Conservation (phyloP, 1,140 invertebrate species). For the Dreissena rostriformis region DNA sequence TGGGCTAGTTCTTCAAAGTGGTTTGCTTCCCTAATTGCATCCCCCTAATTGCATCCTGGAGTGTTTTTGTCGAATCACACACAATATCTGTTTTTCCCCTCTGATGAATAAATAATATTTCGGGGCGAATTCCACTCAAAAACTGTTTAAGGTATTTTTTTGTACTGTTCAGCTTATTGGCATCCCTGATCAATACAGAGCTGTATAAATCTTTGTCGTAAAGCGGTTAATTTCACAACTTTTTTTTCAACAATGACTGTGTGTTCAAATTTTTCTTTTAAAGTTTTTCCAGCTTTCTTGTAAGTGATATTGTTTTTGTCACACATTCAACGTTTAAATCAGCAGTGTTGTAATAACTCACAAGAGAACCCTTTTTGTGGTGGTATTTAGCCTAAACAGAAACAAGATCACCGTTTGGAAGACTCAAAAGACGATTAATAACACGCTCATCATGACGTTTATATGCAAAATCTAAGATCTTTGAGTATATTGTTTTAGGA, state of each 20-base stretch:
- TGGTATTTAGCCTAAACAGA: constrained; percentile 24
- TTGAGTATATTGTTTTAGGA: not conserved
- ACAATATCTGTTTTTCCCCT: constrained; percentile 9
- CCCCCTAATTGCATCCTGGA: constrained; percentile 8
- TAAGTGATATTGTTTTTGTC: not conserved
- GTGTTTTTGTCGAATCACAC: not conserved
- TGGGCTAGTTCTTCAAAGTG: not conserved
- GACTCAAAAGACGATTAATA: not conserved
- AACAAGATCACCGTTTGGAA: constrained; percentile 22
- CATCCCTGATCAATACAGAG: not conserved
- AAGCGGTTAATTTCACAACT: not conserved
- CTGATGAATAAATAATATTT: constrained; percentile 7
- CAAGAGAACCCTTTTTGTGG: constrained; percentile 17
- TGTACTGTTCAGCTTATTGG: not conserved
- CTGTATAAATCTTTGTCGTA: constrained; percentile 10
- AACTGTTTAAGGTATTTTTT: constrained; percentile 16
- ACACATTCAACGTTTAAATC: not conserved
- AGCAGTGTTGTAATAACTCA: not conserved
- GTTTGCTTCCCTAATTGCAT: not conserved
- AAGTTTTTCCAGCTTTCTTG: not conserved
- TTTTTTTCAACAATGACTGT: not conserved
- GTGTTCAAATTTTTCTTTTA: not conserved
- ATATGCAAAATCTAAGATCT: not conserved
- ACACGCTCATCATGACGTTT: not conserved
- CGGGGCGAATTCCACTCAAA: not conserved